Conservation (phyloP, 2,113 vertebrate species). For the Mastomys coucha region DNA sequence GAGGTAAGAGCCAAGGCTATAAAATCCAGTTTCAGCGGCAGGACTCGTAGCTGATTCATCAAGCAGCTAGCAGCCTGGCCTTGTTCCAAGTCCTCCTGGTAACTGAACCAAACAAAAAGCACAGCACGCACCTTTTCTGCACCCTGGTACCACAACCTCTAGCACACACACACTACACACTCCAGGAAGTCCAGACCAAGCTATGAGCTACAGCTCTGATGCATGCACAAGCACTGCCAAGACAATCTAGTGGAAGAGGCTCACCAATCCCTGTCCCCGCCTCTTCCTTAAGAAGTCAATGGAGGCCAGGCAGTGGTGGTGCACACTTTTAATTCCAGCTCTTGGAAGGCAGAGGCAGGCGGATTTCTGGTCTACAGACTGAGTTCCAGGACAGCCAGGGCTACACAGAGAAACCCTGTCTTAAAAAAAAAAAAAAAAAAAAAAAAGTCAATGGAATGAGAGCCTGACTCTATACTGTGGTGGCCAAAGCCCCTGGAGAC, state of each 20-base stretch:
- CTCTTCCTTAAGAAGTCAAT: background rate
- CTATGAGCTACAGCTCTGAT: background rate
- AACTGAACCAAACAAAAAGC: background rate
- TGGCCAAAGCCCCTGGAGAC: background rate
- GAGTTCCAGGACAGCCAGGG: too few relatives aligned
- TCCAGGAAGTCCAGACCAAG: background rate
- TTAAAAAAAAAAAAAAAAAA: too few relatives aligned
- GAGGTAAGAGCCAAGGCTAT: background rate
- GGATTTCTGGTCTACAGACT: too few relatives aligned
- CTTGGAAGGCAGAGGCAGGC: too few relatives aligned
- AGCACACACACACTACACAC: background rate
- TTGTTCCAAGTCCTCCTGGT: background rate
- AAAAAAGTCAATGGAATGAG: background rate
- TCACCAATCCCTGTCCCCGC: background rate
- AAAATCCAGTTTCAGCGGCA: background rate
- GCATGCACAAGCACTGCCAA: fast-evolving
- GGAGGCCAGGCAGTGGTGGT: background rate
- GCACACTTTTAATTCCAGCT: too few relatives aligned
- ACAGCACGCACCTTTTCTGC: background rate
- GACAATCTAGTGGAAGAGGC: background rate
- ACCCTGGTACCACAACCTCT: background rate
- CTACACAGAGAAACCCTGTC: too few relatives aligned
- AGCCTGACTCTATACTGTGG: background rate
- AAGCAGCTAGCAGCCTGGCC: background rate
- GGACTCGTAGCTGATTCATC: background rate